Base-by-base conservation (phyloP, 2,797 vertebrate species). In the Astyanax mexicanus region DNA sequence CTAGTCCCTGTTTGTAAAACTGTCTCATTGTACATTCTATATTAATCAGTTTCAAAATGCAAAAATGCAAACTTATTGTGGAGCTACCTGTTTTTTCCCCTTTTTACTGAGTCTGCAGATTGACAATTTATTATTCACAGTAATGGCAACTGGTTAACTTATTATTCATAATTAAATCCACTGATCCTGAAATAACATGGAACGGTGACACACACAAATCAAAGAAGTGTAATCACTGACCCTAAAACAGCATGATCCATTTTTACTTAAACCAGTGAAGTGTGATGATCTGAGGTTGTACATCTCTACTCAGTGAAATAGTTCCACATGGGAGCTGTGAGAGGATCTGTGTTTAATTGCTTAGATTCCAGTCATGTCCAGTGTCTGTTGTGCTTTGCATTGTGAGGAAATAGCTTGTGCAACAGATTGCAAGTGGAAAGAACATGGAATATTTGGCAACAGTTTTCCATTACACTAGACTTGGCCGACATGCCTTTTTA, bases 91-190 rank as follows among this genome's bases (percentile, higher is more conserved):
- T n/a, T n/a, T n/a, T n/a, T n/a, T n/a, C n/a, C n/a, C n/a, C 4
- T 47, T 65, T 75, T 29, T 58, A 75, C 32, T 60, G 37, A 23
- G 38, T 64, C 11, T 57, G 29, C 44, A 74, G 29, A 47, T 51
- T 58, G 40, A 17, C 52, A 51, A 65, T 82, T 79, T 79, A 61
- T 82, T 49, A 79, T 74, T 72, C 65, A 69, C 58, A 32, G 42
- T 65, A 66, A 71, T 66, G 67, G 72, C 23, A 60, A 69, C 51
- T 35, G 37, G 54, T 74, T 61, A 32, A 32, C 29, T 32, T 32
- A 61, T 80, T 77, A 79, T 65, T 77, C 19, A 10, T 15, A 69
- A 77, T 66, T 80, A 67, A 79, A 69, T 51, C 70, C 52, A 78
- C 5, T 61, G 37, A 68, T 74, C 42, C 69, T 68, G 40, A 72